These are phyloP conservation scores for Oxytorus armatus DNA, from an alignment of 2,888 invertebrate genomes.

Conservation along the genomic window DNA sequence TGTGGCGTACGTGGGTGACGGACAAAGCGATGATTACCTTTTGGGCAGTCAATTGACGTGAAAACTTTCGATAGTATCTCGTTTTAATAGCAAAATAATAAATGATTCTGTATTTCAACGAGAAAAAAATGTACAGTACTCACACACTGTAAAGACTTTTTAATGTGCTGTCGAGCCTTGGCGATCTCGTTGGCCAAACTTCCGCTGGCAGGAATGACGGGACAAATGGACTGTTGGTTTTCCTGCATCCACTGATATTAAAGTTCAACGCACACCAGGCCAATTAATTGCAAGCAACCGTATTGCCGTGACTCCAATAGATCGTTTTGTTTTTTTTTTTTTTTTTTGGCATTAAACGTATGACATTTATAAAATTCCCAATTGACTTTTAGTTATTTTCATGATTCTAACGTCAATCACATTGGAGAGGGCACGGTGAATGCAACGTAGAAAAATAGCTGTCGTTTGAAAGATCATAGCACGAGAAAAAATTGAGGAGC, in stretches of 20 bases:
- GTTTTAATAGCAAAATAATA: too few relatives aligned
- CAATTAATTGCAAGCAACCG: conserved; percentile 69
- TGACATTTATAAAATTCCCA: too few relatives aligned
- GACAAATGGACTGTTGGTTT: conserved; percentile 78
- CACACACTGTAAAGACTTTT: conserved; percentile 85
- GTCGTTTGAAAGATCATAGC: conserved; percentile 3
- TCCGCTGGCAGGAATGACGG: conserved; percentile 79
- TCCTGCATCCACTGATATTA: conserved; percentile 81
- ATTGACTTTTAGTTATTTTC: conserved; percentile 30
- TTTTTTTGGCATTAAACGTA: conserved; percentile 16
- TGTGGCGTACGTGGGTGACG: conserved; percentile 44
- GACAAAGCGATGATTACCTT: conserved; percentile 45
- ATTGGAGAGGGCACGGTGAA: conserved; percentile 69
- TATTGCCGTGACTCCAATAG: conserved; percentile 69
- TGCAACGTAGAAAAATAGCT: conserved; percentile 56
- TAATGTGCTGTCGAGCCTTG: conserved; percentile 94
- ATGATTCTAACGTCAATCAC: conserved; percentile 20
- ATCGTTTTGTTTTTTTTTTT: not conserved
- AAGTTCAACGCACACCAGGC: conserved; percentile 79
- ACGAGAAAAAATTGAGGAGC: conserved; percentile 25
- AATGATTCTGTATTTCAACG: not conserved
- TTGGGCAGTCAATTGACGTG: conserved; percentile 33
- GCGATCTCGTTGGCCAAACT: conserved; percentile 93
- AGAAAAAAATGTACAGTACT: conserved; percentile 79
- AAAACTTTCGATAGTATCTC: too few relatives aligned